phyloP scores from a whole-genome alignment of 2,797 vertebrate genomes.

The Rhinoraja longicauda region DNA sequence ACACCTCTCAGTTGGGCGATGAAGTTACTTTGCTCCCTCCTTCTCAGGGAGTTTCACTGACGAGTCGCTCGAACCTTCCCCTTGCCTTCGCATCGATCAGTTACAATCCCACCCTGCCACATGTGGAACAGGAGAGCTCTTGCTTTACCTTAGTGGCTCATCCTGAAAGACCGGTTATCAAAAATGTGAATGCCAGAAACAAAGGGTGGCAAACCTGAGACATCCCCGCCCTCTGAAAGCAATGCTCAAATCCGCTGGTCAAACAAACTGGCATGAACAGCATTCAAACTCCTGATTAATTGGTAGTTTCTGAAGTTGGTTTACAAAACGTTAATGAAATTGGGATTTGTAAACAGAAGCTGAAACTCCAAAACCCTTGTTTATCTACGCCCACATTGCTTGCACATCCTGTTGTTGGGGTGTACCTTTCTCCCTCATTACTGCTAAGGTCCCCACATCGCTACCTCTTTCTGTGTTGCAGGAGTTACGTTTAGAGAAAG shows the following conservation, averaged over 20 bases:
- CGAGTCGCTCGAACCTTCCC: background rate
- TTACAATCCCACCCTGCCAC: background rate
- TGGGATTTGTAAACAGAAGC: background rate
- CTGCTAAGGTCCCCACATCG: background rate
- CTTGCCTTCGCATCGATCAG: background rate
- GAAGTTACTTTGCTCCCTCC: background rate
- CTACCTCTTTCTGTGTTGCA: background rate
- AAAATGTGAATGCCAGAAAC: background rate
- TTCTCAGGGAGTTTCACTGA: background rate
- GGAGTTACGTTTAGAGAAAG: background rate
- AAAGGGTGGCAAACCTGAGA: background rate
- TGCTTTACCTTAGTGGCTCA: background rate
- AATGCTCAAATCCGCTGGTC: background rate
- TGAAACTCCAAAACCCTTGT: background rate
- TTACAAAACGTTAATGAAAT: background rate
- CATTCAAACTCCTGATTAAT: background rate
- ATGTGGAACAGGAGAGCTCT: background rate
- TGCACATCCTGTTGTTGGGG: background rate
- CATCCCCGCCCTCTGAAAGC: background rate
- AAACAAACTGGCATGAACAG: background rate
- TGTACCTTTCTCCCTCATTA: background rate
- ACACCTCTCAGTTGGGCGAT: background rate
- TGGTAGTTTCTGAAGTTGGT: background rate
- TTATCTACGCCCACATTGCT: background rate
- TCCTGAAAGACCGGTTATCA: background rate